A percentile compares a stretch with the other conserved stretches of the same genome.
Evolutionary conservation across 2,113 vertebrate genomes (phyloP).

Genomic region (Psittacus erithacus): DNA sequence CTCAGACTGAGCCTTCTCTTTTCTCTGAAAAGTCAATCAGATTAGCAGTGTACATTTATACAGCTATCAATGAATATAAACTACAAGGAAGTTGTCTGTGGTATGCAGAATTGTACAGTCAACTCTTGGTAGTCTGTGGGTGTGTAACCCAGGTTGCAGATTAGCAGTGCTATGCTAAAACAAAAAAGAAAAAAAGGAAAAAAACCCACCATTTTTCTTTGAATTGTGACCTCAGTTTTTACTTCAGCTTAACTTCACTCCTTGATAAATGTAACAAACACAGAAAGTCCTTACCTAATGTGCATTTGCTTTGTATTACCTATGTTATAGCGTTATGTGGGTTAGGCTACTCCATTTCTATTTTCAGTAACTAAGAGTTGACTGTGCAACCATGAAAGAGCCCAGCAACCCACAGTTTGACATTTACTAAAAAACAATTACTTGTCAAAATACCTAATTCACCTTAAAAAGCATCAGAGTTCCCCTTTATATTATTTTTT

Average conservation of each 20-base stretch:
- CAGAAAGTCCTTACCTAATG: neutral
- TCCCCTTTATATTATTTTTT: neutral
- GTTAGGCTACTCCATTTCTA: neutral
- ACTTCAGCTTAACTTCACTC: slow-evolving; percentile 6
- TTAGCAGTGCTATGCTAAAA: slow-evolving; percentile 57
- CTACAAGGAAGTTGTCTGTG: slow-evolving; percentile 43
- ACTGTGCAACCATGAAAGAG: neutral
- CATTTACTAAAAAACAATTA: neutral
- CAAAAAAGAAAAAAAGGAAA: slow-evolving; percentile 49
- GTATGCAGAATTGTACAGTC: slow-evolving; percentile 27
- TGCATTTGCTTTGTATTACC: neutral
- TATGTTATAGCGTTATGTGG: neutral
- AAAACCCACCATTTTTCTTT: slow-evolving; percentile 52
- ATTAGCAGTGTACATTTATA: neutral
- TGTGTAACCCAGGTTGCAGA: slow-evolving; percentile 66
- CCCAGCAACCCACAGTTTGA: neutral
- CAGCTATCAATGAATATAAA: slow-evolving; percentile 44
- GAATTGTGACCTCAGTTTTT: slow-evolving; percentile 40
- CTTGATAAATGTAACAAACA: neutral
- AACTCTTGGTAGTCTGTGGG: slow-evolving; percentile 41
- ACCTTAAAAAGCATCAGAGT: neutral
- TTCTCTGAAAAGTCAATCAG: slow-evolving; percentile 31
- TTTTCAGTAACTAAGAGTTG: neutral
- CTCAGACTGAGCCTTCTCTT: neutral
- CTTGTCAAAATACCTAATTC: slow-evolving; percentile 1